Evolutionary conservation across 2,113 vertebrate species (phyloP).

Genomic region (Pantherophis guttatus): DNA sequence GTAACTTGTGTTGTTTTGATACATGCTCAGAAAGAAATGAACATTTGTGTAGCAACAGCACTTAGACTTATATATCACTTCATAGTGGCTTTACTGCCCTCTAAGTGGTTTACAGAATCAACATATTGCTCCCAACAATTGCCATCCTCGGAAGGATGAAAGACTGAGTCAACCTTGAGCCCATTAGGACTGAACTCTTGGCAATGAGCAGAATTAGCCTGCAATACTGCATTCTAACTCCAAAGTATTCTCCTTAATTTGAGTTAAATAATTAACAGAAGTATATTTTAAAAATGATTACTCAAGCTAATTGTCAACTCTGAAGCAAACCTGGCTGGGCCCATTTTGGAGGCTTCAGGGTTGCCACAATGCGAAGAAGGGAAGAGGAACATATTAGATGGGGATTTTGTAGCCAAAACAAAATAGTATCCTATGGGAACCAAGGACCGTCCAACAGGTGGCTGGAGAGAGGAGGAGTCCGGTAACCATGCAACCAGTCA

Average conservation of each 20-base stretch:
- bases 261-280: neutral
- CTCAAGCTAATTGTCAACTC: neutral
- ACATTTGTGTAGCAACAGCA: neutral
- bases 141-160: neutral
- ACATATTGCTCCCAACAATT: neutral
- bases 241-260: neutral
- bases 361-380: no score
- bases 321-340: no score
- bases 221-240: neutral
- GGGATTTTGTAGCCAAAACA: no score
- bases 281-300: neutral
- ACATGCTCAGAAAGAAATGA: neutral
- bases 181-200: neutral
- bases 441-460: no score
- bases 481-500: no score
- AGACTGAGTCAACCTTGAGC: neutral
- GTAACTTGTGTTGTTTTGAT: neutral
- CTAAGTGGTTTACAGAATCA: neutral
- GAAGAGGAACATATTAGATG: no score
- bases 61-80: neutral
- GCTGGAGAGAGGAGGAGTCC: no score
- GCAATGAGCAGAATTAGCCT: neutral
- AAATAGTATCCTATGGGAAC: no score
- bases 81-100: neutral
- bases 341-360: no score